Evolutionary conservation across 2,797 vertebrate species (phyloP).

Genomic region (Prionace glauca): DNA sequence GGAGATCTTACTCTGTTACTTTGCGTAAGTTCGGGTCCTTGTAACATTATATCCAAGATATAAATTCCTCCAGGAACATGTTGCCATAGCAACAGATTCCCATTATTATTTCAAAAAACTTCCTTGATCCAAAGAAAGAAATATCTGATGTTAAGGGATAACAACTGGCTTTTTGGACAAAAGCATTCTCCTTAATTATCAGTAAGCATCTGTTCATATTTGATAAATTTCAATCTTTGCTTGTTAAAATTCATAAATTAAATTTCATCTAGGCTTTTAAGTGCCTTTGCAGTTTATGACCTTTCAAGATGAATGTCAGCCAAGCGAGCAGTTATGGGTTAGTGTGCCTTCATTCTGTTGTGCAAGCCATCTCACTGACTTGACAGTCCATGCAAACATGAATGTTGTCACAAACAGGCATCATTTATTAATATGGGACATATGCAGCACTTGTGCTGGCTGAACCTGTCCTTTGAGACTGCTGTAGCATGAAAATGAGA

Average conservation of each 20-base stretch:
- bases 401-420: constrained; percentile 71
- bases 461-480: constrained; percentile 61
- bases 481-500: constrained; percentile 40
- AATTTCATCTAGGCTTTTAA: neutral
- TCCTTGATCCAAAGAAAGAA: neutral
- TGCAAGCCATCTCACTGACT: constrained; percentile 54
- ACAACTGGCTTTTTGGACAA: neutral
- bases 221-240: neutral
- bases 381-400: constrained; percentile 70
- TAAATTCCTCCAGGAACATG: neutral
- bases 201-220: neutral
- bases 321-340: neutral
- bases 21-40: too few relatives aligned
- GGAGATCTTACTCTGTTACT: too few relatives aligned
- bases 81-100: neutral
- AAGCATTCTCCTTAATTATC: neutral
- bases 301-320: neutral
- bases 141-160: neutral
- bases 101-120: neutral
- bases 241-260: constrained; percentile 25
- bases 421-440: constrained; percentile 71
- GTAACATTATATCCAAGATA: neutral
- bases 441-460: constrained; percentile 59
- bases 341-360: neutral
- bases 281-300: neutral